Evolutionary conservation across 2,888 invertebrate species (phyloP).

Genomic region (Hoplodrina blanda): DNA sequence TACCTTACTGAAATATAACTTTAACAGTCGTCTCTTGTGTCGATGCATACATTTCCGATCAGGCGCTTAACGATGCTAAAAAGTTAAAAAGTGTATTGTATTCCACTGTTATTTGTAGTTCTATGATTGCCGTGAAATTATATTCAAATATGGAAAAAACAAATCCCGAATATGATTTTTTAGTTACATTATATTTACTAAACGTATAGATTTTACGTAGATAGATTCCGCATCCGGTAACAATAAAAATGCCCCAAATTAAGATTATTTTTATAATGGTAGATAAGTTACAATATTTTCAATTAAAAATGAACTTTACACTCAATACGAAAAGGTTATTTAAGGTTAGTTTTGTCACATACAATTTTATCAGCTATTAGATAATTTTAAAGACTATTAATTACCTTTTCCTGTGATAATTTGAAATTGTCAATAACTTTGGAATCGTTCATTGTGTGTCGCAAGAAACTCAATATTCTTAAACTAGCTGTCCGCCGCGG

Average conservation of each 20-base stretch:
- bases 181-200: neutral
- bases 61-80: slow-evolving; percentile 11
- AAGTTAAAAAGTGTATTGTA: neutral
- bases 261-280: neutral
- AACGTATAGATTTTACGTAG: neutral
- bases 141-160: neutral
- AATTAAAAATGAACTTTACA: slow-evolving; percentile 2
- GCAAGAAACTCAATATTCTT: neutral
- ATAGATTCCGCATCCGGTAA: neutral
- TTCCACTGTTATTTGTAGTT: neutral
- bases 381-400: slow-evolving; percentile 20
- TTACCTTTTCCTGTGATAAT: slow-evolving; percentile 17
- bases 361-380: slow-evolving; percentile 4
- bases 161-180: neutral
- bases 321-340: neutral
- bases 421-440: neutral
- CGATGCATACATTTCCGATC: neutral
- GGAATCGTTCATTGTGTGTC: neutral
- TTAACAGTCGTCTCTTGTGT: neutral
- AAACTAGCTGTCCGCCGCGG: no score
- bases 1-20: slow-evolving; percentile 17
- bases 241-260: neutral
- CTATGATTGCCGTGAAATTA: neutral
- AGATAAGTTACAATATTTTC: neutral
- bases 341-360: neutral